Evolutionary conservation across 53 echinoderm and acorn worm species (phyloP).

Genomic region (Crossaster papposus): DNA sequence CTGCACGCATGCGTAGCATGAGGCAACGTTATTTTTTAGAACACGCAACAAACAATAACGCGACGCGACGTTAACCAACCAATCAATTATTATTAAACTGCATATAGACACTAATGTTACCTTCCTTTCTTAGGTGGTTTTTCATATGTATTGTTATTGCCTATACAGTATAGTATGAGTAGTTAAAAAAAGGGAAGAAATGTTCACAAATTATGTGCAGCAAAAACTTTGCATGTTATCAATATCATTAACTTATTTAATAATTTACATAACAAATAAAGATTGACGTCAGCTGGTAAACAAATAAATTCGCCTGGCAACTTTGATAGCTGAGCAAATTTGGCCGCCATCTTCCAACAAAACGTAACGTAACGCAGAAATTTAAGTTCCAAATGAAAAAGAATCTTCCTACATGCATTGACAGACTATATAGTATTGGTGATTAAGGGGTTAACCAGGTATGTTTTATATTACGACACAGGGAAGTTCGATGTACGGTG

Average conservation of each 20-base stretch:
- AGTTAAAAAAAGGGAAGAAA: neutral
- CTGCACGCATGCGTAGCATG: constrained; percentile 20
- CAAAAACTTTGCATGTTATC: neutral
- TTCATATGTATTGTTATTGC: neutral
- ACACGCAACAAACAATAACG: no score
- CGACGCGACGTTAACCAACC: no score
- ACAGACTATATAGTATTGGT: neutral
- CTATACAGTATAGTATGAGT: neutral
- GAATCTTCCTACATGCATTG: neutral
- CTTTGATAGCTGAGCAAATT: constrained; percentile 15
- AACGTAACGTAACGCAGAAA: neutral
- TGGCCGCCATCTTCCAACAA: constrained; percentile 17
- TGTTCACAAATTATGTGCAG: neutral
- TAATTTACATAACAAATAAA: constrained; percentile 68
- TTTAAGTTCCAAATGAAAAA: neutral
- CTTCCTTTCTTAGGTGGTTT: no score
- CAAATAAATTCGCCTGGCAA: constrained; percentile 72
- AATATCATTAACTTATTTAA: no score
- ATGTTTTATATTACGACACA: no score
- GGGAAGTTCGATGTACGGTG: no score
- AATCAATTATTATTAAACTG: no score
- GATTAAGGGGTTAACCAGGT: no score
- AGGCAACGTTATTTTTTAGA: no score
- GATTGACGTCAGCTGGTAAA: constrained; percentile 74
- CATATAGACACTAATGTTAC: no score